These are phyloP conservation scores for Coleophora flavipennella DNA, from an alignment of 2,888 invertebrate genomes.

Conservation along the genomic window DNA sequence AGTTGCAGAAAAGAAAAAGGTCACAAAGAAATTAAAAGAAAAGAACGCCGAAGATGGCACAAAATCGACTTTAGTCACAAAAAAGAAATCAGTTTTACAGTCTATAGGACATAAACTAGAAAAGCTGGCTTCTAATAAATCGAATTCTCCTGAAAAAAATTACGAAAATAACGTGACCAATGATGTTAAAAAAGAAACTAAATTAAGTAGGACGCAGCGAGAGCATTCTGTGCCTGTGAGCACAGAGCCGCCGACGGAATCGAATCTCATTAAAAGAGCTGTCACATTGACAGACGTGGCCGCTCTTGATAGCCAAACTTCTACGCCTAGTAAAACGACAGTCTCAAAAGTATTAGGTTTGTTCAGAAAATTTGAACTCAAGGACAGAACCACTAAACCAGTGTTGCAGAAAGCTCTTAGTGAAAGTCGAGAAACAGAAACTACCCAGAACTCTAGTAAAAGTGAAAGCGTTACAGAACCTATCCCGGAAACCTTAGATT, in stretches of 20 bases:
- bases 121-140: conserved; percentile 74
- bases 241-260: conserved; percentile 72
- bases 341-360: conserved; percentile 84
- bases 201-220: conserved; percentile 73
- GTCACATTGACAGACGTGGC: conserved; percentile 81
- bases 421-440: conserved; percentile 25
- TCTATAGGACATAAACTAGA: conserved; percentile 84
- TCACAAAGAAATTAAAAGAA: conserved; percentile 56
- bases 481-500: conserved; percentile 28
- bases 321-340: conserved; percentile 73
- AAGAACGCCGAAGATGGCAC: conserved; percentile 38
- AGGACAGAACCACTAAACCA: conserved; percentile 51
- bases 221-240: conserved; percentile 77
- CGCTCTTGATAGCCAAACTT: conserved; percentile 43
- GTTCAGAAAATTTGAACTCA: conserved; percentile 81
- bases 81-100: conserved; percentile 80
- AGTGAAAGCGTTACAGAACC: conserved; percentile 26
- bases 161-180: conserved; percentile 35
- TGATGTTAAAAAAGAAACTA: conserved; percentile 40
- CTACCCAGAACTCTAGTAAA: conserved; percentile 22
- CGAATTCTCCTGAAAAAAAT: conserved; percentile 64
- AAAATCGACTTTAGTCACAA: conserved; percentile 44
- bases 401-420: conserved; percentile 34
- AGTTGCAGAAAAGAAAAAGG: conserved; percentile 51
- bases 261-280: conserved; percentile 78